A percentile compares a stretch with the other conserved stretches of the same genome.
Conservation (phyloP, 2,888 invertebrate genomes). For the Calameuta idolon region DNA sequence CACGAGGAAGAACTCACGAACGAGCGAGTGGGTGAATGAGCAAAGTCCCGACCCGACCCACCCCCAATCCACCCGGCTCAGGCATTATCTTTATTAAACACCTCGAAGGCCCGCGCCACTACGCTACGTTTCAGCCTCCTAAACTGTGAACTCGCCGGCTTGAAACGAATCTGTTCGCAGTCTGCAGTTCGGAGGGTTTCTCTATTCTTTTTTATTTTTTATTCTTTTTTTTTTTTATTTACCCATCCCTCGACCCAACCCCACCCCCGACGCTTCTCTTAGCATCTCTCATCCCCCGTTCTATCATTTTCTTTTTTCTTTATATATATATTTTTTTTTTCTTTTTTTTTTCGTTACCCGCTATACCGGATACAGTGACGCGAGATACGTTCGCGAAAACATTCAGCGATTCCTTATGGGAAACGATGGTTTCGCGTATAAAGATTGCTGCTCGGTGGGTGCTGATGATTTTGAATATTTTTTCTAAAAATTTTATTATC, state of each 20-base stretch:
- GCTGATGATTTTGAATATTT: not conserved
- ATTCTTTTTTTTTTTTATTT: too few relatives aligned
- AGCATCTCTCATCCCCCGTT: not conserved
- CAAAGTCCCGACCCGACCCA: conserved; percentile 55
- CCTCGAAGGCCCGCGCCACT: conserved; percentile 51
- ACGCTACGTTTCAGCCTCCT: conserved; percentile 24
- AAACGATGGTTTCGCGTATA: not conserved
- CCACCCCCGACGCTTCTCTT: not conserved
- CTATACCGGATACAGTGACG: not conserved
- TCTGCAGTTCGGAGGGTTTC: not conserved
- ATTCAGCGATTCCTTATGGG: not conserved
- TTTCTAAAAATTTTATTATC: not conserved
- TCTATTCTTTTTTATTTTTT: not conserved
- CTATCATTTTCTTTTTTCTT: not conserved
- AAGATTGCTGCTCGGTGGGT: not conserved
- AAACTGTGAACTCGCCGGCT: conserved; percentile 30
- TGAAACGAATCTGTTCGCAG: not conserved
- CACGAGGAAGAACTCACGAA: conserved; percentile 60
- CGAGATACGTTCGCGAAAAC: not conserved
- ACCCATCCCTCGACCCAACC: not conserved
- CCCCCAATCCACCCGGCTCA: conserved; percentile 36
- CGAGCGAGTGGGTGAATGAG: conserved; percentile 58
- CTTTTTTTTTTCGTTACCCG: not conserved
- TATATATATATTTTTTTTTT: not conserved
- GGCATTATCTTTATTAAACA: conserved; percentile 67